A percentile compares a stretch with the other conserved stretches of the same genome.
Evolutionary conservation across 2,113 vertebrate species (phyloP).

Genomic region (Spea multiplicata): DNA sequence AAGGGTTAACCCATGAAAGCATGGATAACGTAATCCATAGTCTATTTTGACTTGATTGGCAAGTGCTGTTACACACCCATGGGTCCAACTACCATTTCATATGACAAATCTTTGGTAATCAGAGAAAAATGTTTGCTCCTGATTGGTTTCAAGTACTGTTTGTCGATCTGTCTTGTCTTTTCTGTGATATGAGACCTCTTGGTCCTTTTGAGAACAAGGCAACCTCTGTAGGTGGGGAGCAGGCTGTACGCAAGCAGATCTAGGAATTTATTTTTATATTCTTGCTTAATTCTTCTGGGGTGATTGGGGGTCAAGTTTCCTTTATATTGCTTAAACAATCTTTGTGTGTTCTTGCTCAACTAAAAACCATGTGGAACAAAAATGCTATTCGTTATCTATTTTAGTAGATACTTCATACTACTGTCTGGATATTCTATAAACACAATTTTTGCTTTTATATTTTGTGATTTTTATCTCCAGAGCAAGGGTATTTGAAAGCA

Average conservation of each 20-base stretch:
- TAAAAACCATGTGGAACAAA: too few relatives aligned
- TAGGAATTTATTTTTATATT: conserved; percentile 32
- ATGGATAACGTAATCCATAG: not conserved
- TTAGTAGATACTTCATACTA: too few relatives aligned
- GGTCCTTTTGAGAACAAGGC: conserved; percentile 24
- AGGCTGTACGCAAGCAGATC: conserved; percentile 7
- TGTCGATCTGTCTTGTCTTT: conserved; percentile 4
- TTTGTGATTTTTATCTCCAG: too few relatives aligned
- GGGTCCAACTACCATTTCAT: conserved; percentile 15
- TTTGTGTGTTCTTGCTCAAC: too few relatives aligned
- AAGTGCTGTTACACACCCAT: not conserved
- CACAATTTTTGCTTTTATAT: too few relatives aligned
- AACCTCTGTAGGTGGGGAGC: conserved; percentile 14
- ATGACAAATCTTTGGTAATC: conserved; percentile 5
- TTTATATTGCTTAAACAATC: not conserved
- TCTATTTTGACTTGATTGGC: not conserved
- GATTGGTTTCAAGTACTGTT: conserved; percentile 18
- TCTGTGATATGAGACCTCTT: conserved; percentile 2
- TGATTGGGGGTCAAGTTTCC: conserved; percentile 30
- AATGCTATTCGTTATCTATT: too few relatives aligned
- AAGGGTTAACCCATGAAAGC: not conserved
- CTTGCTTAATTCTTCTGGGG: conserved; percentile 23
- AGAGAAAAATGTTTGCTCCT: conserved; percentile 12
- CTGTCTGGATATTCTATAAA: too few relatives aligned
- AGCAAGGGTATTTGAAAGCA: too few relatives aligned